Percentiles rank a stretch among this genome's conserved stretches.
Conservation (phyloP, 2,888 invertebrate genomes). For the Horisme vitalbata region DNA sequence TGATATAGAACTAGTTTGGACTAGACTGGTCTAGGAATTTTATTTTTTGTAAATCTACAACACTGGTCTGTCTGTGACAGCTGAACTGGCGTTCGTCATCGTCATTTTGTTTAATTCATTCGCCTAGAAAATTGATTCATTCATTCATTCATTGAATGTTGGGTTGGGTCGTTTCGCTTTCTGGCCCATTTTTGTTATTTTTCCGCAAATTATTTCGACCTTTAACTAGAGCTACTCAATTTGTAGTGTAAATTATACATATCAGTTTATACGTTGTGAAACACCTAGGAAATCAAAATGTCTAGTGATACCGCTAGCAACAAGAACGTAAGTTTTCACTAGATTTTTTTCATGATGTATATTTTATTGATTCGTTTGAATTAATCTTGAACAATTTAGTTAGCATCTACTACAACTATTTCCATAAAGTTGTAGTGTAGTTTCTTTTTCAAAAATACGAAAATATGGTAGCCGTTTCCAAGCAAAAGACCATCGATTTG, state of each 20-base stretch:
- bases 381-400: neutral
- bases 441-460: too few relatives aligned
- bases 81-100: too few relatives aligned
- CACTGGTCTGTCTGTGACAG: too few relatives aligned
- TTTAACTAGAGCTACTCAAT: neutral
- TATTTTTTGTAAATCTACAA: too few relatives aligned
- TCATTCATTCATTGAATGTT: slow-evolving; percentile 13
- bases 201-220: neutral
- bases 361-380: neutral
- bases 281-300: slow-evolving; percentile 57
- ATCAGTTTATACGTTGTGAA: slow-evolving; percentile 22
- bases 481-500: slow-evolving; percentile 13
- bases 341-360: neutral
- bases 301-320: slow-evolving; percentile 81
- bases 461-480: too few relatives aligned
- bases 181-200: slow-evolving; percentile 29
- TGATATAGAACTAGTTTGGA: too few relatives aligned
- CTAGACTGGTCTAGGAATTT: too few relatives aligned
- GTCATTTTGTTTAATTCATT: too few relatives aligned
- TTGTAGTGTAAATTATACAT: slow-evolving; percentile 9
- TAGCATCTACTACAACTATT: neutral
- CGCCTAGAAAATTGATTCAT: too few relatives aligned
- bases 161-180: slow-evolving; percentile 22
- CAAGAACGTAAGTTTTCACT: slow-evolving; percentile 77
- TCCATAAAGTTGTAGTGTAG: neutral